Evolutionary conservation across 2,797 vertebrate genomes (phyloP).

Genomic region (Morus bassanus): DNA sequence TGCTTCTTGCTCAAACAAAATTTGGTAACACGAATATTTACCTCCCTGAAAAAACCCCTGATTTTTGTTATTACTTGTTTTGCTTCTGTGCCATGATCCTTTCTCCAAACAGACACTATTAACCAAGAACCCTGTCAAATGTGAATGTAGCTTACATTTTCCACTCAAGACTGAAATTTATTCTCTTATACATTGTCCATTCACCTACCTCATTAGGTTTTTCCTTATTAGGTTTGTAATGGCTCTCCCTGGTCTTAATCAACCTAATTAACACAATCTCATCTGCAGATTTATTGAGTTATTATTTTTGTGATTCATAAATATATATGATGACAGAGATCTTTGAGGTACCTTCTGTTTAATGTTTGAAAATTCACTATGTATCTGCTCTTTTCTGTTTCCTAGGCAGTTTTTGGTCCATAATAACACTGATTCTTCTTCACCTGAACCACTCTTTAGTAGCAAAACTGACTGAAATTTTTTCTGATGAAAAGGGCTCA

Average conservation of each 20-base stretch:
- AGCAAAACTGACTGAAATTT: neutral
- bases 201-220: neutral
- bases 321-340: neutral
- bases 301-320: neutral
- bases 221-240: neutral
- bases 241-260: neutral
- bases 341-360: neutral
- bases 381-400: neutral
- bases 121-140: neutral
- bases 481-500: neutral
- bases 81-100: neutral
- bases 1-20: neutral
- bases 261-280: neutral
- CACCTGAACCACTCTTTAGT: neutral
- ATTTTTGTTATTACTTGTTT: neutral
- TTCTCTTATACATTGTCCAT: neutral
- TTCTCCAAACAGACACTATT: neutral
- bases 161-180: neutral
- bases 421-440: neutral
- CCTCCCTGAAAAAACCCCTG: neutral
- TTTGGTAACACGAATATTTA: neutral
- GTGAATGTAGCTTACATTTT: neutral
- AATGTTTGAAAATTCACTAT: neutral
- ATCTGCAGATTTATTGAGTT: neutral
- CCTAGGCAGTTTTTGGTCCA: neutral